phyloP scores from a whole-genome alignment of 2,113 vertebrate species.

The Sturnus vulgaris region DNA sequence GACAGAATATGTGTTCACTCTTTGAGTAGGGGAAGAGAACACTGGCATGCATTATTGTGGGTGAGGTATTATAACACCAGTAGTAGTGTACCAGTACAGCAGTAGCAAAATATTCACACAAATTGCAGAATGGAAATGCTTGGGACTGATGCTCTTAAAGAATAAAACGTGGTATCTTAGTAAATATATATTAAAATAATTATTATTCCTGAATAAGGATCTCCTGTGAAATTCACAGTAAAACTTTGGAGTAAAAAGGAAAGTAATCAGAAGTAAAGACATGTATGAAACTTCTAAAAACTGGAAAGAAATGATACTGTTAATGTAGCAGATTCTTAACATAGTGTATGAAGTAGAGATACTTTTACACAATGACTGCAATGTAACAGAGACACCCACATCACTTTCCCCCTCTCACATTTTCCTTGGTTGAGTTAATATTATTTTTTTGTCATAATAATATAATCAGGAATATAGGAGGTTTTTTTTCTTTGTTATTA shows the following conservation, averaged over 20 bases:
- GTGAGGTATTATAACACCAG: neutral
- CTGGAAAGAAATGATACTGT: fast-evolving
- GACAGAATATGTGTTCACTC: neutral
- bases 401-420: neutral
- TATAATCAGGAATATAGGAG: neutral
- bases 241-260: neutral
- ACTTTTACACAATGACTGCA: neutral
- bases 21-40: neutral
- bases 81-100: no score
- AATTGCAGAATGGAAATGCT: neutral
- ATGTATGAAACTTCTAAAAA: neutral
- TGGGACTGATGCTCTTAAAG: neutral
- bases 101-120: neutral
- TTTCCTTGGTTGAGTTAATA: neutral
- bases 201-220: neutral
- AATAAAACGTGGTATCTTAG: neutral
- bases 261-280: neutral
- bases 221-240: neutral
- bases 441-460: neutral
- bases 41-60: neutral
- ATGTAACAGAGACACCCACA: neutral
- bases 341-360: neutral
- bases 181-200: neutral
- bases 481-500: neutral
- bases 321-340: neutral